phyloP scores from a whole-genome alignment of 2,888 invertebrate genomes.

The Cheilosia soror region DNA sequence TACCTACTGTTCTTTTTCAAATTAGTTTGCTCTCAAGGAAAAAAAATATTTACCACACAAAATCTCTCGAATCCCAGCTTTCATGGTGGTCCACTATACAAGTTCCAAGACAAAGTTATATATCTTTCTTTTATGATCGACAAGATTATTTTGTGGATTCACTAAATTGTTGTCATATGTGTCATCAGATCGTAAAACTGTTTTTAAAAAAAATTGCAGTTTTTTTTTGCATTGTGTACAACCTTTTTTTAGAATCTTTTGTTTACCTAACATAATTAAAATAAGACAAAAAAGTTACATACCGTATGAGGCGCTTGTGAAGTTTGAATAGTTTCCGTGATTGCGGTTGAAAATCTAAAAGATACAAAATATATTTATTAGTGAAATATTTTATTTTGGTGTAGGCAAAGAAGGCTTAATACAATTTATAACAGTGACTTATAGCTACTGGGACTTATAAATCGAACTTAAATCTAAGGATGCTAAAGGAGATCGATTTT shows the following conservation, averaged over 20 bases:
- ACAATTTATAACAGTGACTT: no score
- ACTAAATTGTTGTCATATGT: slow-evolving; percentile 52
- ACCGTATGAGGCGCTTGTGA: slow-evolving; percentile 76
- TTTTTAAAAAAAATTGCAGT: slow-evolving; percentile 21
- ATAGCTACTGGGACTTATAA: no score
- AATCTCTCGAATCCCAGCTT: slow-evolving; percentile 31
- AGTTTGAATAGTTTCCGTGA: slow-evolving; percentile 67
- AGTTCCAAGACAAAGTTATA: slow-evolving; percentile 42
- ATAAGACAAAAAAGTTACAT: slow-evolving; percentile 63
- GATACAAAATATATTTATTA: slow-evolving; percentile 1
- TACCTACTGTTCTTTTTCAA: neutral
- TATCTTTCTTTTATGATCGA: slow-evolving; percentile 34
- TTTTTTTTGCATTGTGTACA: slow-evolving; percentile 53
- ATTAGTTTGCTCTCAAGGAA: slow-evolving; percentile 25
- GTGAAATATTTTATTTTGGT: no score
- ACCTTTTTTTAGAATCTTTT: slow-evolving; percentile 60
- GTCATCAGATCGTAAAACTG: slow-evolving; percentile 58
- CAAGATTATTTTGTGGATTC: slow-evolving; percentile 38
- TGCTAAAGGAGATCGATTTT: no score
- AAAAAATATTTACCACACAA: slow-evolving; percentile 28
- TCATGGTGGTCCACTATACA: slow-evolving; percentile 62
- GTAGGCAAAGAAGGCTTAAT: no score
- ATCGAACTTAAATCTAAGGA: no score
- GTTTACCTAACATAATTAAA: slow-evolving; percentile 19
- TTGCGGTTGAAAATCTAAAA: slow-evolving; percentile 76